phyloP scores from a whole-genome alignment of 1,140 invertebrate species.

The Oedothorax gibbosus region DNA sequence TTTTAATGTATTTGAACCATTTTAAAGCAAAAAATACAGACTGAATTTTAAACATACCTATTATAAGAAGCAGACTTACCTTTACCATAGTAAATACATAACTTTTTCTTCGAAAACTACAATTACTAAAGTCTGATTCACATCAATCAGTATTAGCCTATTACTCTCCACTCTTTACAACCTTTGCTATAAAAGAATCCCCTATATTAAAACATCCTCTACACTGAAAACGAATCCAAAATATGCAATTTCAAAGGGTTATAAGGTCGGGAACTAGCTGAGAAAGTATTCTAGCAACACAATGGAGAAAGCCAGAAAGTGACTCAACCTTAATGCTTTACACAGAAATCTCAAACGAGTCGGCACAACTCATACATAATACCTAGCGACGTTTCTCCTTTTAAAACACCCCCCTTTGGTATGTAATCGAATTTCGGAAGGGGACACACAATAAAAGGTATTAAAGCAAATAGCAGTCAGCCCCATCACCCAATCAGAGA shows the following conservation, averaged over 20 bases:
- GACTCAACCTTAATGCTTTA: conserved; percentile 45
- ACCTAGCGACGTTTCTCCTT: background rate
- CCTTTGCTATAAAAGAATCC: no score
- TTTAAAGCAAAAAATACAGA: no score
- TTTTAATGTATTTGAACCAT: no score
- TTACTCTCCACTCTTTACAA: no score
- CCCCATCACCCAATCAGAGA: conserved; percentile 53
- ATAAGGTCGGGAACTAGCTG: background rate
- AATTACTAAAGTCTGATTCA: no score
- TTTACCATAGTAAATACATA: no score
- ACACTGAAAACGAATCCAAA: no score
- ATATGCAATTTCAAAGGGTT: background rate
- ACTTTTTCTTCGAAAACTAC: no score
- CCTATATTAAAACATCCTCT: no score
- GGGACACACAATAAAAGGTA: background rate
- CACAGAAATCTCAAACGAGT: conserved; percentile 19
- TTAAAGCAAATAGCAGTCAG: conserved; percentile 49
- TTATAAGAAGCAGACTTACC: no score
- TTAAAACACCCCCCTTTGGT: conserved; percentile 1
- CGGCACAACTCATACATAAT: conserved; percentile 24
- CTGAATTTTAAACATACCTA: no score
- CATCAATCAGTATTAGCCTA: no score
- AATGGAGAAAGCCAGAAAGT: background rate
- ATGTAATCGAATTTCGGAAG: conserved; percentile 26
- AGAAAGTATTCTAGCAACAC: background rate